These are phyloP conservation scores for Fragum sueziense DNA, from an alignment of 2,888 invertebrate species.

Conservation along the genomic window DNA sequence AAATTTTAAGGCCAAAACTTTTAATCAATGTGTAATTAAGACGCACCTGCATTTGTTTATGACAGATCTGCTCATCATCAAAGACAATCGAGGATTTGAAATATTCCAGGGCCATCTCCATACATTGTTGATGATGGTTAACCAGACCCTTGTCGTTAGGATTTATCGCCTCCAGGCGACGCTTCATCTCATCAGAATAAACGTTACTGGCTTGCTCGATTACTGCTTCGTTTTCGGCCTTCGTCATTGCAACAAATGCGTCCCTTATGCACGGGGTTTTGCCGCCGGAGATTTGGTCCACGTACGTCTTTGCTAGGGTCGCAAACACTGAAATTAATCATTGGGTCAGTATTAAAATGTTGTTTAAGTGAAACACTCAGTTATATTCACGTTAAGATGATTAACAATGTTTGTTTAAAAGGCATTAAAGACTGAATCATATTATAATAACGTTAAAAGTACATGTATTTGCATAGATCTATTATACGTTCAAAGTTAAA, in stretches of 20 bases:
- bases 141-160: slow-evolving; percentile 4
- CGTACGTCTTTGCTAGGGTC: background rate
- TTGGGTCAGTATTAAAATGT: too few relatives aligned
- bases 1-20: too few relatives aligned
- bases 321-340: slow-evolving; percentile 21
- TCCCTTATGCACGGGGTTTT: background rate
- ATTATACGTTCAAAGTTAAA: too few relatives aligned
- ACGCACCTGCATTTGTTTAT: background rate
- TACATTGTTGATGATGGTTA: background rate
- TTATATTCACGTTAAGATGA: too few relatives aligned
- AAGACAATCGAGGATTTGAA: slow-evolving; percentile 1
- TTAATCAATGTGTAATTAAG: too few relatives aligned
- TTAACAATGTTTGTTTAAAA: too few relatives aligned
- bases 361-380: too few relatives aligned
- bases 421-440: too few relatives aligned
- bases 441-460: too few relatives aligned
- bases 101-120: background rate
- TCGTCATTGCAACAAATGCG: background rate
- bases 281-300: background rate
- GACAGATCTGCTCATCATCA: slow-evolving; percentile 12
- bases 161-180: background rate
- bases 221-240: slow-evolving; percentile 3
- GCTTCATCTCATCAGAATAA: slow-evolving; percentile 13
- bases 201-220: background rate
- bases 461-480: too few relatives aligned